Conservation (phyloP, 2,113 vertebrate species). For the Varanus salvator region DNA sequence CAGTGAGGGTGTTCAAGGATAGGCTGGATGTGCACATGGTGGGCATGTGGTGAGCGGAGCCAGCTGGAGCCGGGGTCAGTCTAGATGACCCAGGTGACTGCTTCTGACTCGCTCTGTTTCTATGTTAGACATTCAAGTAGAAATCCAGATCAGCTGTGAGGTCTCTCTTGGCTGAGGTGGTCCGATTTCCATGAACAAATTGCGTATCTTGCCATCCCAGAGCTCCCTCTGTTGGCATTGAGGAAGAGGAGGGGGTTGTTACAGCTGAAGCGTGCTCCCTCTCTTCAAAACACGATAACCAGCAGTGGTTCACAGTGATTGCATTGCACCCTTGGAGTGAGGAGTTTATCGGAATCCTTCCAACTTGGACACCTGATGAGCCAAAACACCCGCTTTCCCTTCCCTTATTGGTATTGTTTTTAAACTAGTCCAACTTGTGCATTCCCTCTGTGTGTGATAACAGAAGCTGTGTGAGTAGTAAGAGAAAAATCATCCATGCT, state of each 20-base stretch:
- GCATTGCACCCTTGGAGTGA: fast-evolving
- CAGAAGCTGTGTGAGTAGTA: constrained; percentile 37
- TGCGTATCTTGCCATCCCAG: fast-evolving
- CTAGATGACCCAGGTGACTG: too few relatives aligned
- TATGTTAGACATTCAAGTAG: not conserved
- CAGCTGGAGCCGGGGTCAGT: too few relatives aligned
- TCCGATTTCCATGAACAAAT: fast-evolving
- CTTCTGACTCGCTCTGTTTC: too few relatives aligned
- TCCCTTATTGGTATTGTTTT: not conserved
- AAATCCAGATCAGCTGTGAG: not conserved
- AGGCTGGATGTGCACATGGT: too few relatives aligned
- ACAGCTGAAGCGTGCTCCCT: fast-evolving
- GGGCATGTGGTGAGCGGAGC: too few relatives aligned
- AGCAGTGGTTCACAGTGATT: not conserved
- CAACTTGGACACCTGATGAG: constrained; percentile 16
- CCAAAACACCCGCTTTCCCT: not conserved
- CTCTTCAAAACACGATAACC: fast-evolving
- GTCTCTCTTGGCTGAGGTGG: not conserved
- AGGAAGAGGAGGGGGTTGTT: not conserved
- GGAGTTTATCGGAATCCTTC: not conserved
- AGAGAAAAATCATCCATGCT: constrained; percentile 66
- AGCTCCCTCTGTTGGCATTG: fast-evolving
- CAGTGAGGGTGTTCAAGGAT: too few relatives aligned
- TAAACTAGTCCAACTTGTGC: constrained; percentile 33
- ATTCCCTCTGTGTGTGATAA: constrained; percentile 24